These are phyloP conservation scores for Drosophila longiperda DNA, from an alignment of 2,888 invertebrate genomes.

Conservation along the genomic window DNA sequence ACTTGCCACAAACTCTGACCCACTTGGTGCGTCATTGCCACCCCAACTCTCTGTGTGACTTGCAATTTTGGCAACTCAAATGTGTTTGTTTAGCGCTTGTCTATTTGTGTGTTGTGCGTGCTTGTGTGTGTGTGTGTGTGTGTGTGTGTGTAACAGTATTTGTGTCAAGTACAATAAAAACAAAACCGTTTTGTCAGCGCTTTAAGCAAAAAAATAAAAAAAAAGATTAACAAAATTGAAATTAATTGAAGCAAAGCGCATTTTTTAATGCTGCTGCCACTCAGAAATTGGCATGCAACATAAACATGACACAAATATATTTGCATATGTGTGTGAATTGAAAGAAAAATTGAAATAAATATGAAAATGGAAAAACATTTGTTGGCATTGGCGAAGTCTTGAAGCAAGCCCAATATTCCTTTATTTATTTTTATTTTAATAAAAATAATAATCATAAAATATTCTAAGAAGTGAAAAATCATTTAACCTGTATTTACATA, in stretches of 20 bases:
- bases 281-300: conserved; percentile 38
- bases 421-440: neutral
- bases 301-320: conserved; percentile 4
- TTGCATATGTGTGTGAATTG: neutral
- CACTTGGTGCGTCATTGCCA: conserved; percentile 29
- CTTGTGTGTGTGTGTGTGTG: conserved; percentile 7
- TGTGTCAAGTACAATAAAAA: conserved; percentile 51
- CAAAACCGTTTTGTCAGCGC: conserved; percentile 36
- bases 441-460: neutral
- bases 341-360: conserved; percentile 5
- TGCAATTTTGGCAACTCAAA: conserved; percentile 61
- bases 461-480: neutral
- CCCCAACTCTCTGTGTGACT: conserved; percentile 6
- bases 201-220: conserved; percentile 2
- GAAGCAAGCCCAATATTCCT: neutral
- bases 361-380: conserved; percentile 14
- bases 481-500: neutral
- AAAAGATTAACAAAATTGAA: conserved; percentile 26
- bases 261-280: conserved; percentile 14
- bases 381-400: neutral
- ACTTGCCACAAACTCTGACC: conserved; percentile 60
- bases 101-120: conserved; percentile 4
- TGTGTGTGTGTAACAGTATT: conserved; percentile 10
- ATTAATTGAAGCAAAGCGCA: conserved; percentile 57
- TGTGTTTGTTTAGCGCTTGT: conserved; percentile 42